Percentiles rank a stretch among this genome's conserved stretches.
These are phyloP conservation scores for Lepisosteus oculatus DNA, from an alignment of 2,113 vertebrate species.

Conservation along the genomic window DNA sequence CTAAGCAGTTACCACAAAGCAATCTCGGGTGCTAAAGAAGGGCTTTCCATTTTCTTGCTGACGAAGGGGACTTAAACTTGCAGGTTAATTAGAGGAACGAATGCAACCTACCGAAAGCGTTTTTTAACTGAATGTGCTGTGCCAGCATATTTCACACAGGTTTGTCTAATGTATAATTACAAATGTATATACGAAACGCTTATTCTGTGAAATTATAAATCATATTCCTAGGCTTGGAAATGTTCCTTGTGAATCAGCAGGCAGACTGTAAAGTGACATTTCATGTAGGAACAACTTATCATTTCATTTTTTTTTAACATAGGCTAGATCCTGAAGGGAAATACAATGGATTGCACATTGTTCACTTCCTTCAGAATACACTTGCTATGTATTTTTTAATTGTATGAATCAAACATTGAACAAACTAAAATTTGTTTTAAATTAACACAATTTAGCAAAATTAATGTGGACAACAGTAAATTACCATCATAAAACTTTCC, in stretches of 20 bases:
- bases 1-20: not conserved
- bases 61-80: conserved; percentile 32
- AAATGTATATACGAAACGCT: conserved; percentile 36
- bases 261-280: too few relatives aligned
- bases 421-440: too few relatives aligned
- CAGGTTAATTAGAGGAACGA: conserved; percentile 13
- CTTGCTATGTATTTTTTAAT: too few relatives aligned
- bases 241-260: conserved; percentile 26
- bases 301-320: too few relatives aligned
- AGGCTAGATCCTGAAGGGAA: too few relatives aligned
- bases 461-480: too few relatives aligned
- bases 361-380: too few relatives aligned
- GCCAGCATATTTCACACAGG: conserved; percentile 22
- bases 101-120: conserved; percentile 35
- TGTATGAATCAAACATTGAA: too few relatives aligned
- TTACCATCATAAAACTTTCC: too few relatives aligned
- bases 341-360: too few relatives aligned
- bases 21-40: not conserved
- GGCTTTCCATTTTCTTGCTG: conserved; percentile 35
- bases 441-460: too few relatives aligned
- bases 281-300: too few relatives aligned
- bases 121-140: conserved; percentile 13
- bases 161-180: conserved; percentile 52
- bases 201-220: conserved; percentile 46
- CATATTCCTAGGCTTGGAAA: conserved; percentile 32